Evolutionary conservation across 2,888 invertebrate genomes (phyloP).

Genomic region (Leucoma salicis): DNA sequence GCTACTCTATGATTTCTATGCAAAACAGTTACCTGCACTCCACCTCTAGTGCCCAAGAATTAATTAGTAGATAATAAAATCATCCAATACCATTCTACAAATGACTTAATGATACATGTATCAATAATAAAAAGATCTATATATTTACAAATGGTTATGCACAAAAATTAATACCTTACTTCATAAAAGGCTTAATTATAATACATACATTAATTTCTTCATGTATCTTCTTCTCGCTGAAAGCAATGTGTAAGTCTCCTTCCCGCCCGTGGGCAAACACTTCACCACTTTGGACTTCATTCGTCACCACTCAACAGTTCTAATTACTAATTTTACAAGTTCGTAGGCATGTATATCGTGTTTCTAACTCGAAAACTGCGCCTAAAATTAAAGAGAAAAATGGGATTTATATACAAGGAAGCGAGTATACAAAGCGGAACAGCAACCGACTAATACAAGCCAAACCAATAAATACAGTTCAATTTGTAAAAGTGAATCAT

Average conservation of each 20-base stretch:
- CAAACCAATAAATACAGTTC: slow-evolving; percentile 14
- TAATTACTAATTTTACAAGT: slow-evolving; percentile 34
- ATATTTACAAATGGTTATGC: no score
- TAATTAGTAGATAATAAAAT: no score
- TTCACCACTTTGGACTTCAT: slow-evolving; percentile 83
- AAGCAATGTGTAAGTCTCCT: slow-evolving; percentile 83
- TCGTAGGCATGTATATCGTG: slow-evolving; percentile 28
- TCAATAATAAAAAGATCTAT: no score
- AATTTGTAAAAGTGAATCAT: slow-evolving; percentile 28
- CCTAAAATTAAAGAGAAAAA: slow-evolving; percentile 69
- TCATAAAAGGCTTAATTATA: no score
- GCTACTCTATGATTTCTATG: no score
- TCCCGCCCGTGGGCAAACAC: slow-evolving; percentile 83
- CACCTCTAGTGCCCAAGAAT: no score
- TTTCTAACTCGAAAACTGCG: slow-evolving; percentile 31
- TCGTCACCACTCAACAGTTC: slow-evolving; percentile 48
- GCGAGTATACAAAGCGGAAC: slow-evolving; percentile 22
- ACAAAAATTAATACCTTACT: no score
- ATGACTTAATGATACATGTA: no score
- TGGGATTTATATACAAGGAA: slow-evolving; percentile 62
- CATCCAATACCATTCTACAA: no score
- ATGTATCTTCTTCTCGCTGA: slow-evolving; percentile 84
- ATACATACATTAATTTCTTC: slow-evolving; percentile 85
- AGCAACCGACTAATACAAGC: slow-evolving; percentile 25
- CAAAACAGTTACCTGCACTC: no score